phyloP scores from a whole-genome alignment of 2,797 vertebrate genomes.

The Tokudaia muenninki region DNA sequence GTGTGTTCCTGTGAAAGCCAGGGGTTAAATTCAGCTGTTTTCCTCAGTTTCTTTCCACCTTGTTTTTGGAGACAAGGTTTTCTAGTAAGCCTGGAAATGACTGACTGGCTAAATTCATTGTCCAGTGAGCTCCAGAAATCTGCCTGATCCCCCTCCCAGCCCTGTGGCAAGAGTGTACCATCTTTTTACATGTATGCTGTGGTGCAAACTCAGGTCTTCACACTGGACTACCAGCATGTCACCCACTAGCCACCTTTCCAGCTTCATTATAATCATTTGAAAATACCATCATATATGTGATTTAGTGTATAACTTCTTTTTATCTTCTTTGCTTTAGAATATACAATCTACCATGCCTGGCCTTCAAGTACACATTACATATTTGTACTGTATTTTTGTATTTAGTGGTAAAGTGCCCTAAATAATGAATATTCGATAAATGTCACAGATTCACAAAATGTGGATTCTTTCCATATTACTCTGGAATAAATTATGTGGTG shows the following conservation, averaged over 20 bases:
- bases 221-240: too few relatives aligned
- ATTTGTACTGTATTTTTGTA: not conserved
- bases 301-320: not conserved
- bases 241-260: not conserved
- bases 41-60: not conserved
- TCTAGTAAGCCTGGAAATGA: not conserved
- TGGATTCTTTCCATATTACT: constrained; percentile 1
- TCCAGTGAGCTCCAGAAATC: not conserved
- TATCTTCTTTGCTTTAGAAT: not conserved
- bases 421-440: constrained; percentile 19
- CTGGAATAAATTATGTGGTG: not conserved
- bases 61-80: not conserved
- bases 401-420: not conserved
- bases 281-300: not conserved
- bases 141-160: not conserved
- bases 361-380: not conserved
- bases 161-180: not conserved
- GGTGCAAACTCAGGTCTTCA: not conserved
- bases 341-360: not conserved
- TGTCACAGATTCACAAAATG: not conserved
- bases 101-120: not conserved
- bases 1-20: not conserved
- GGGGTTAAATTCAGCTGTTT: not conserved
- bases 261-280: not conserved
- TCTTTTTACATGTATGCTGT: not conserved